A percentile compares a stretch with the other conserved stretches of the same genome.
These are phyloP conservation scores for Andinoacara biseriatus DNA, from an alignment of 2,113 vertebrate species.

Conservation along the genomic window DNA sequence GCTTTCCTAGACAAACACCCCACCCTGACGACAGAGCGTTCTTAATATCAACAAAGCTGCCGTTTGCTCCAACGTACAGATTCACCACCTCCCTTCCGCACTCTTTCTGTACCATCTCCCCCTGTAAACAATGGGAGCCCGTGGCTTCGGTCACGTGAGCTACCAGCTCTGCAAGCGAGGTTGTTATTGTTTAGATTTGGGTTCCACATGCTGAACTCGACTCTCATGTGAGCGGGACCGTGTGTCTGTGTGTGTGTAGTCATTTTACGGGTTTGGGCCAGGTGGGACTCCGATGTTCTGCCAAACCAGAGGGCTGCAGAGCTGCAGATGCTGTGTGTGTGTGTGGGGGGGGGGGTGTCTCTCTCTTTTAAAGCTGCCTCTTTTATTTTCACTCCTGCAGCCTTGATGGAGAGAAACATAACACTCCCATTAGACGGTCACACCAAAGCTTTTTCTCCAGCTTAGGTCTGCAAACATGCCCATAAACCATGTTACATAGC, in stretches of 20 bases:
- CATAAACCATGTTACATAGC: conserved; percentile 12
- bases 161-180: conserved; percentile 44
- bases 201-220: conserved; percentile 45
- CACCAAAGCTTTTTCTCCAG: conserved; percentile 33
- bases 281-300: conserved; percentile 62
- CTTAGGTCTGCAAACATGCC: conserved; percentile 53
- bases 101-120: neutral
- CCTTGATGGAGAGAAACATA: conserved; percentile 34
- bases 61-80: conserved; percentile 46
- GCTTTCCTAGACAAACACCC: conserved; percentile 37
- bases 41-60: conserved; percentile 51
- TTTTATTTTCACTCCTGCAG: conserved; percentile 37
- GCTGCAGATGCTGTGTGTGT: conserved; percentile 61
- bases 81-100: conserved; percentile 42
- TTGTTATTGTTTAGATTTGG: conserved; percentile 75
- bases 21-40: neutral
- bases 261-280: conserved; percentile 38
- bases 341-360: neutral
- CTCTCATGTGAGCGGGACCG: conserved; percentile 22
- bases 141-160: conserved; percentile 56
- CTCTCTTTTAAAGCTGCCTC: conserved; percentile 19
- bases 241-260: neutral
- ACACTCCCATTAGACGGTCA: conserved; percentile 41
- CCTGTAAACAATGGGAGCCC: conserved; percentile 57
- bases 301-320: conserved; percentile 53